phyloP scores from a whole-genome alignment of 2,113 vertebrate species.

The Psettodes erumei region DNA sequence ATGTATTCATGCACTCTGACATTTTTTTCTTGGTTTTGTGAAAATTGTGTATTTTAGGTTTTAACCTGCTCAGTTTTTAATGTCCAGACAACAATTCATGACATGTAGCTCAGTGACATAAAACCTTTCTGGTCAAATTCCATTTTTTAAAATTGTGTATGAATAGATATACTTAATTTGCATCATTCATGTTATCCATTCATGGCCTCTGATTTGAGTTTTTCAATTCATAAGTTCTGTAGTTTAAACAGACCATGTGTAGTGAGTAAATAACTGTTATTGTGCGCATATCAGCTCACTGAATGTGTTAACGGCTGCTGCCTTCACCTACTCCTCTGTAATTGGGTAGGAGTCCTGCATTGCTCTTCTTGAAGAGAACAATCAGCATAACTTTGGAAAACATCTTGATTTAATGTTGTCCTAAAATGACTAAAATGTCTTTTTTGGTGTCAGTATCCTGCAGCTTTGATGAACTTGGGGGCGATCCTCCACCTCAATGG shows the following conservation, averaged over 20 bases:
- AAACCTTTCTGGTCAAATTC: constrained; percentile 9
- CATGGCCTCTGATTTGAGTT: background rate
- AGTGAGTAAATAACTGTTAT: background rate
- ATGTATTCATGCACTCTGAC: background rate
- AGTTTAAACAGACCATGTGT: constrained; percentile 16
- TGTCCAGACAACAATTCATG: background rate
- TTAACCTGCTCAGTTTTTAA: background rate
- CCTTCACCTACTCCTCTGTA: too few species aligned
- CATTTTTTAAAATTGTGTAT: constrained; percentile 35
- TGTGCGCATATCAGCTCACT: background rate
- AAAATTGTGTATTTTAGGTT: background rate
- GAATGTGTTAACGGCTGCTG: too few species aligned
- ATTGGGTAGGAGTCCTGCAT: background rate
- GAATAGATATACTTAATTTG: constrained; percentile 25
- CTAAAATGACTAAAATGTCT: constrained; percentile 6
- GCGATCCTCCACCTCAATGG: constrained; percentile 99
- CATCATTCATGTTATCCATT: constrained; percentile 30
- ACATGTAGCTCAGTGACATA: background rate
- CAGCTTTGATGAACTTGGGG: constrained; percentile 97
- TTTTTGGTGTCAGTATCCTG: constrained; percentile 88
- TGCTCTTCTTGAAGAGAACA: constrained; percentile 10
- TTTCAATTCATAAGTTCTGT: constrained; percentile 22
- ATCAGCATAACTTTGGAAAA: background rate
- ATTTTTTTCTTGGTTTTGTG: background rate
- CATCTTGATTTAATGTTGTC: background rate